Percentiles rank a stretch among this genome's conserved stretches.
Evolutionary conservation across 2,888 invertebrate species (phyloP).

Genomic region (Pollenia labialis): DNA sequence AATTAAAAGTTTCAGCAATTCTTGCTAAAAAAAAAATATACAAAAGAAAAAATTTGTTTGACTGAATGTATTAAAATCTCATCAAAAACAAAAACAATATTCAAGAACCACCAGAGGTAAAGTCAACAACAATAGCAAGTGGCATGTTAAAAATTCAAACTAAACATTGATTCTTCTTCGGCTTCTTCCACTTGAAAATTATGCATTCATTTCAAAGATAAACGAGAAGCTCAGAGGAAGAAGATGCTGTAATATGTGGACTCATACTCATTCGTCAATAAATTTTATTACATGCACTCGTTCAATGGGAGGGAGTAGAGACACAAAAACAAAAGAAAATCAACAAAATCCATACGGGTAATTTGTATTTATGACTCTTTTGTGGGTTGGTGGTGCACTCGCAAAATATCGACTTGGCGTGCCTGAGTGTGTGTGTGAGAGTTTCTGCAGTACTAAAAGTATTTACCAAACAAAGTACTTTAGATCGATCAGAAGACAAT

Average conservation of each 20-base stretch:
- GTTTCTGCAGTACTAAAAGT: conserved; percentile 32
- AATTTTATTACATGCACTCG: conserved; percentile 37
- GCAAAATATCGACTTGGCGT: conserved; percentile 7
- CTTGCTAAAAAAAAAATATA: conserved; percentile 35
- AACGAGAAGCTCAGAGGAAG: conserved; percentile 52
- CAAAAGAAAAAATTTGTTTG: conserved; percentile 20
- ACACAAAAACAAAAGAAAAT: conserved; percentile 7
- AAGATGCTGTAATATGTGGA: conserved; percentile 38
- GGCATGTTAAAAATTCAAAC: conserved; percentile 40
- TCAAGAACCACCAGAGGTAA: conserved; percentile 29
- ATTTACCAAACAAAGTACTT: conserved; percentile 18
- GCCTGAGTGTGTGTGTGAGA: background rate
- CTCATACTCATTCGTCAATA: conserved; percentile 35
- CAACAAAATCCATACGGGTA: conserved; percentile 14
- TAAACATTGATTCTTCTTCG: conserved; percentile 16
- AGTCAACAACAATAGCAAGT: conserved; percentile 42
- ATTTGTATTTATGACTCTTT: conserved; percentile 64
- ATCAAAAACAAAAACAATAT: conserved; percentile 62
- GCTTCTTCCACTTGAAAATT: conserved; percentile 23
- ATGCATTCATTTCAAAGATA: conserved; percentile 6
- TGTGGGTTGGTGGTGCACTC: conserved; percentile 52
- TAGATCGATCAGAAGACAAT: conserved; percentile 73
- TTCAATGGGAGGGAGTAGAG: conserved; percentile 40
- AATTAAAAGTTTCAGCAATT: conserved; percentile 57
- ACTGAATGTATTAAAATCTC: conserved; percentile 66